Base-by-base conservation (phyloP, 2,113 vertebrate species). In the Tringa solitaria region DNA sequence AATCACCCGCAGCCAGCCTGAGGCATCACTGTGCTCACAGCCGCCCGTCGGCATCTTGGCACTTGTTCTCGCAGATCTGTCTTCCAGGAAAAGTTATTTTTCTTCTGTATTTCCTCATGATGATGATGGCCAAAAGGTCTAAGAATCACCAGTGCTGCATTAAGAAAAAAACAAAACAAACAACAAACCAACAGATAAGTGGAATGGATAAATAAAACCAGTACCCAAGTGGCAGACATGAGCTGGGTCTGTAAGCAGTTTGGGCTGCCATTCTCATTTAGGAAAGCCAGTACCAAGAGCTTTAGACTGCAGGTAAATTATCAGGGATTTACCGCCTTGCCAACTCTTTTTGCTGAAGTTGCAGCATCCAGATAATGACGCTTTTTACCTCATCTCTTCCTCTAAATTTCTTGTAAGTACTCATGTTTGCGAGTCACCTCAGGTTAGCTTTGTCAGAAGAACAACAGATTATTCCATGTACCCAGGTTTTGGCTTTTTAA, bases 101-200 rank as follows among this genome's bases (percentile, higher is more conserved):
- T 39, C 45, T 64, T 57, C 24, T 26, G 7, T 21, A 4, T 33
- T 61, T 84, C 56, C 35, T 87, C 60, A 41, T 50, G 28, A 17
- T 1, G 28, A 17, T 1, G 2, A 14, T 23, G 53, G 33, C 27
- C 3, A 0, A 65, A 82, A 76, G 4, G 8, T 60, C 57, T 33
- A 22, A 84, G 9, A 13, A 51, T 35, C 64, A 39, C 6, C 4
- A 54, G 33, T 30, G 32, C 57, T 91, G 21, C 27, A 9, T 59
- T 46, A 68, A 79, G 21, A 8, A 28, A 35, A 68, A 50, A 64
- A 50, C 26, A 30, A 59, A 46, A 54, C 33, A 17, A 51, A 18
- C 27, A 46, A 54, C 33, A 14, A 51, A 18, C 27, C 17, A 19
- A 37, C 6, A 95, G 43, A 4, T 33, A 59, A 48, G 30, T 59